Conservation (phyloP, 92 coral and sea anemone species). For the Micromussa lordhowensis region DNA sequence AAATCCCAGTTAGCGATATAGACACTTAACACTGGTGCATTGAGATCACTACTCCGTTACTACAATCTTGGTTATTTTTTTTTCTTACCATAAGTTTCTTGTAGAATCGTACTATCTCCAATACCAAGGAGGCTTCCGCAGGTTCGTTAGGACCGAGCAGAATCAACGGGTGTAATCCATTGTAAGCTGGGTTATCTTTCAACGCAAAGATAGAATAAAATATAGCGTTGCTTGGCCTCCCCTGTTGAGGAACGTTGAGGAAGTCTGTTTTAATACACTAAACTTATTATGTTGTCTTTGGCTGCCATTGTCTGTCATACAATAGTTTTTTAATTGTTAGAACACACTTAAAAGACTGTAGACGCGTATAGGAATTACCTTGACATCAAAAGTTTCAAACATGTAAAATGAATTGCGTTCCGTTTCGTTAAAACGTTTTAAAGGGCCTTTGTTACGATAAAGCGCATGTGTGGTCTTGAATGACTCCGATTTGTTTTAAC, state of each 20-base stretch:
- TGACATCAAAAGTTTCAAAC: no score
- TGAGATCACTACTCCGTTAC: no score
- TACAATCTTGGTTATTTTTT: background rate
- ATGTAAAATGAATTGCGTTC: no score
- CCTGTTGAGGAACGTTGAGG: conserved; percentile 6
- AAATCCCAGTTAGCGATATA: no score
- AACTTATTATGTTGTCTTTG: background rate
- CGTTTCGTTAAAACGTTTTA: no score
- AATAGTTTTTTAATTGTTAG: background rate
- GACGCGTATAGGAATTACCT: no score
- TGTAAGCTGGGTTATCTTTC: no score
- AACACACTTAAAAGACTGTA: no score
- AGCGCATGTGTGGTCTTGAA: no score
- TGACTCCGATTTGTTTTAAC: no score
- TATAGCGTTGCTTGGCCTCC: background rate
- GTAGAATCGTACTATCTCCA: background rate
- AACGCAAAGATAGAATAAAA: accelerated
- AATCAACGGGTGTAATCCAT: background rate
- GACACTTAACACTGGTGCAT: no score
- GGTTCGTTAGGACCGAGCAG: conserved; percentile 25
- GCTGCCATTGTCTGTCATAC: background rate
- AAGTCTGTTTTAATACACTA: background rate
- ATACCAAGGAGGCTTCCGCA: background rate
- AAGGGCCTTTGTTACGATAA: no score
- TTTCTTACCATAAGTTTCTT: conserved; percentile 29